Conservation (phyloP, 2,113 vertebrate genomes). For the Psittacula cyanocephala region DNA sequence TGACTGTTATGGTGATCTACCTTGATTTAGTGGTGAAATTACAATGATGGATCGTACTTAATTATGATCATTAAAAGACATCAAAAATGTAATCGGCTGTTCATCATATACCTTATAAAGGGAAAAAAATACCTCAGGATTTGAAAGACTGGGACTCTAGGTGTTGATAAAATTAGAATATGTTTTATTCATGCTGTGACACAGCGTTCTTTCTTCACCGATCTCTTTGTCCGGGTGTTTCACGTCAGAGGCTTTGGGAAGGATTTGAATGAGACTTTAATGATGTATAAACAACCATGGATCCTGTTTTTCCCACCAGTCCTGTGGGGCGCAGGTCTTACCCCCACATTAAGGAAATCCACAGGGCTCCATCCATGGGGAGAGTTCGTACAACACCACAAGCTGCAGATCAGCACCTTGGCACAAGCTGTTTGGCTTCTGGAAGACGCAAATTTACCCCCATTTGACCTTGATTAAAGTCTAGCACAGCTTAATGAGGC, state of each 20-base stretch:
- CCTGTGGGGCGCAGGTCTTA: background rate
- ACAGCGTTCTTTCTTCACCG: constrained; percentile 27
- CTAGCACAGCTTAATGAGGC: constrained; percentile 54
- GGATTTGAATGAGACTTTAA: background rate
- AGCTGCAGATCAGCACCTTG: background rate
- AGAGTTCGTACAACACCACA: background rate
- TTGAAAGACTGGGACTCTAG: constrained; percentile 41
- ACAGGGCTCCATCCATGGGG: rapidly evolving
- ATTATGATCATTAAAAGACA: constrained; percentile 74
- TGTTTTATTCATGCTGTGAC: constrained; percentile 55
- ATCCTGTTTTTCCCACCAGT: rapidly evolving
- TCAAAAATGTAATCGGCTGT: constrained; percentile 70
- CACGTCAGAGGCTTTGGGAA: background rate
- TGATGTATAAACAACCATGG: background rate
- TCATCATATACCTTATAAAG: constrained; percentile 66
- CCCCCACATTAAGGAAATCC: background rate
- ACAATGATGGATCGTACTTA: constrained; percentile 71
- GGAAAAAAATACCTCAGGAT: constrained; percentile 34
- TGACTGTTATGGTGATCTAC: constrained; percentile 55
- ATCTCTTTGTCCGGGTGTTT: background rate
- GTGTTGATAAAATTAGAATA: constrained; percentile 63
- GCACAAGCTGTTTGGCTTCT: constrained; percentile 24
- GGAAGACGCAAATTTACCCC: constrained; percentile 21
- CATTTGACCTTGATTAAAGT: constrained; percentile 65
- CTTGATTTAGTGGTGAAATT: constrained; percentile 73